Conservation (phyloP, 2,888 invertebrate genomes). For the Caenorhabditis imperialis region DNA sequence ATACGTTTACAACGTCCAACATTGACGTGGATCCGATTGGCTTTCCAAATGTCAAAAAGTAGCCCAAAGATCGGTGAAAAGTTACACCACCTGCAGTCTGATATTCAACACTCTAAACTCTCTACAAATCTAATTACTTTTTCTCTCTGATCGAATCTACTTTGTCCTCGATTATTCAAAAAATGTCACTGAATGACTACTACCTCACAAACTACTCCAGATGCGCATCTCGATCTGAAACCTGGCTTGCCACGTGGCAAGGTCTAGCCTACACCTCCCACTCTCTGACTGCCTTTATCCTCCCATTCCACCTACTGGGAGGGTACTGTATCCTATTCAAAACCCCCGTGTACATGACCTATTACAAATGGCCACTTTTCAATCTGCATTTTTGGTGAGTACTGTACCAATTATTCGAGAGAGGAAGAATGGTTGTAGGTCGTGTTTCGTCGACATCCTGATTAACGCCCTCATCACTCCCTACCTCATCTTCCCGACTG, state of each 20-base stretch:
- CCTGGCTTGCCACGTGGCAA: constrained; percentile 19
- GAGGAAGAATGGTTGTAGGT: constrained; percentile 4
- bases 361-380: constrained; percentile 35
- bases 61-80: no score
- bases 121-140: constrained; percentile 18
- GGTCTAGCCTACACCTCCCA: constrained; percentile 24
- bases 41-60: no score
- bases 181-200: constrained; percentile 12
- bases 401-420: neutral
- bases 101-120: no score
- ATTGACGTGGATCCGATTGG: no score
- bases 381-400: constrained; percentile 36
- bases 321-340: no score
- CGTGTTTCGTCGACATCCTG: constrained; percentile 27
- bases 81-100: no score
- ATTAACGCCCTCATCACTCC: constrained; percentile 34
- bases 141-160: no score
- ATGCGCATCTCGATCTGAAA: constrained; percentile 13
- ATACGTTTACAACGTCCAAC: no score
- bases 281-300: constrained; percentile 15
- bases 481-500: constrained; percentile 33
- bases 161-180: no score
- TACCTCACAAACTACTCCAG: constrained; percentile 28
- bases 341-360: constrained; percentile 34
- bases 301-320: constrained; percentile 33